Evolutionary conservation across 2,888 invertebrate genomes (phyloP).

Genomic region (Prosopocoilus inquinatus): DNA sequence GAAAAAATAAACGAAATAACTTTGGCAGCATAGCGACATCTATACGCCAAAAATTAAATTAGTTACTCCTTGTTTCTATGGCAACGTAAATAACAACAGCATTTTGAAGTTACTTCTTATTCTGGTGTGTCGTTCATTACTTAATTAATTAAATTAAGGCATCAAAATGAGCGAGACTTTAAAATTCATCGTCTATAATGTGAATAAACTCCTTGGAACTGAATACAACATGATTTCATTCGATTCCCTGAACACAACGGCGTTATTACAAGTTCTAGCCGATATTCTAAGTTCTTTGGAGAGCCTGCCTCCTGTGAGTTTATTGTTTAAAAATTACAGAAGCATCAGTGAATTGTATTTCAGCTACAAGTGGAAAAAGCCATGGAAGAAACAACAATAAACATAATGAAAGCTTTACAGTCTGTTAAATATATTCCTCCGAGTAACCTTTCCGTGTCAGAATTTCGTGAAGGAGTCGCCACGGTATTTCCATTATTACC

Average conservation of each 20-base stretch:
- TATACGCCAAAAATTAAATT: too few species aligned
- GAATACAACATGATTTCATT: constrained; percentile 82
- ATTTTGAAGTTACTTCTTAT: too few species aligned
- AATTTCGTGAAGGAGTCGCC: constrained; percentile 1
- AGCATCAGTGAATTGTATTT: background rate
- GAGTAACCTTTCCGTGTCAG: constrained; percentile 11
- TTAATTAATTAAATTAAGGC: too few species aligned
- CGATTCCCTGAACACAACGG: constrained; percentile 73
- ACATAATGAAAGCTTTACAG: constrained; percentile 29
- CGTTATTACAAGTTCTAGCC: constrained; percentile 73
- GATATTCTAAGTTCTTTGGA: constrained; percentile 75
- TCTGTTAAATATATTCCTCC: constrained; percentile 31
- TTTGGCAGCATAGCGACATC: too few species aligned
- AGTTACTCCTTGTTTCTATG: too few species aligned
- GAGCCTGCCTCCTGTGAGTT: constrained; percentile 60
- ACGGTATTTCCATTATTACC: background rate
- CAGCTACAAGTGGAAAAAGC: constrained; percentile 28
- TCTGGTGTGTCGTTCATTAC: too few species aligned
- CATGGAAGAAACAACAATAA: constrained; percentile 26
- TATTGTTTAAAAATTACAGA: background rate
- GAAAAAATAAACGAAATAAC: too few species aligned
- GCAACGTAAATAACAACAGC: too few species aligned
- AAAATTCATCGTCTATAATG: constrained; percentile 68
- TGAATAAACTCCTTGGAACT: constrained; percentile 70
- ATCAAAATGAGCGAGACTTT: constrained; percentile 35